Base-by-base conservation (phyloP, 1,140 invertebrate genomes). In the Stegodyphus dumicola region DNA sequence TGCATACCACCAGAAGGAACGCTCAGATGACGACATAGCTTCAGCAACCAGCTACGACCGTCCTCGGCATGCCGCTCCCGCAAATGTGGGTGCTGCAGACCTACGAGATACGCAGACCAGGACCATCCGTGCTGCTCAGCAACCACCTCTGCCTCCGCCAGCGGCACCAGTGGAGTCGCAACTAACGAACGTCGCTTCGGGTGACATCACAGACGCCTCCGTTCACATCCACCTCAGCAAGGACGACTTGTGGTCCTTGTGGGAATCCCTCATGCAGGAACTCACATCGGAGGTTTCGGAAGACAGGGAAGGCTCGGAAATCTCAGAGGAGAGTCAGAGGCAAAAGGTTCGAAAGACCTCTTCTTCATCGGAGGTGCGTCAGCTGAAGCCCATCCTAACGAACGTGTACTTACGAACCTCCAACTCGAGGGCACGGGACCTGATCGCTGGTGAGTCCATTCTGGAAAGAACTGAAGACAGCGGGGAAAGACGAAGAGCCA, bases 191-290 rank as follows among this genome's bases (percentile, higher is more conserved):
- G 84, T 86, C 11, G 65, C 69, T 0, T 77, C 84, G 0, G 84
- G 69, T 10, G 84, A 86, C 0, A n/a, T 66, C 6, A 73, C 84
- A 4, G 84, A 86, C 60, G 76, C 84, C 1, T 86, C 84, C 0
- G 78, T 80, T 5, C 78, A 87, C n/a, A 74, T 86, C 48, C 70
- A 77, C 7, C 77, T 86, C 0, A 76, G 33, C 17, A 48, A 49
- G 74, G 87, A 70, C 73, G 87, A 75, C 87, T 85, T 87, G 71
- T 88, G 77, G 88, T 87, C 66, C 7, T 81, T 78, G 7, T 87
- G 80, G 86, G 87, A 87, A 51, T 84, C 86, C 0, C 65, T 87
- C 15, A 86, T 86, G 84, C 84, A 86, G n/a, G 84, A 73, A 17
- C n/a, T 67, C 15, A 70, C 75, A 6, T 49, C 75, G 13, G 75